Evolutionary conservation across 2,888 invertebrate species (phyloP).

Genomic region (Ametastegia equiseti): DNA sequence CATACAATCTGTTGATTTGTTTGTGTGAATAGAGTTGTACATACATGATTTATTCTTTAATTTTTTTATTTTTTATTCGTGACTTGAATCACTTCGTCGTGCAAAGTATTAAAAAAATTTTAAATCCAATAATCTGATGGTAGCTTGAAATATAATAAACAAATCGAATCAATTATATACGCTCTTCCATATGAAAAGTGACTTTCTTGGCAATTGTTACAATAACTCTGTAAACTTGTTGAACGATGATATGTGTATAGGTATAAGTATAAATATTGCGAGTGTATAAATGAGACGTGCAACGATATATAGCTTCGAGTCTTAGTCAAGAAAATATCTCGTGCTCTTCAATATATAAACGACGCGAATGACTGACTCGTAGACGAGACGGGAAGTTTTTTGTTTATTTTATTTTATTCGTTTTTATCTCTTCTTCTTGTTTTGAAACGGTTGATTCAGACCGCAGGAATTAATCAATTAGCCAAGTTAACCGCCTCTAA

Average conservation of each 20-base stretch:
- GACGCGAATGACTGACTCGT: conserved; percentile 7
- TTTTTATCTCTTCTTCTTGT: neutral
- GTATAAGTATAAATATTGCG: neutral
- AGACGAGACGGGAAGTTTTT: neutral
- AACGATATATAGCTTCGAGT: neutral
- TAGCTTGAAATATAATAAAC: no score
- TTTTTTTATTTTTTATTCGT: no score
- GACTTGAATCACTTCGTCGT: no score
- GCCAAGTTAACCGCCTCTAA: conserved; percentile 1
- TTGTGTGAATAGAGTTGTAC: no score
- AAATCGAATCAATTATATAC: no score
- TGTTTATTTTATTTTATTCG: neutral
- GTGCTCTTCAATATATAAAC: neutral
- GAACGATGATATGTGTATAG: neutral
- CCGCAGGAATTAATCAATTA: conserved; percentile 33
- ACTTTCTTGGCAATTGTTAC: no score
- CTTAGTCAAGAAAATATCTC: neutral
- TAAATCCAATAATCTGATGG: no score
- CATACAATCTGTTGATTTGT: no score
- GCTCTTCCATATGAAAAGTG: no score
- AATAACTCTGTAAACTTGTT: no score
- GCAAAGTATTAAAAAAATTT: no score
- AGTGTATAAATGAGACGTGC: neutral
- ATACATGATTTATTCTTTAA: no score
- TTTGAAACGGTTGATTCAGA: conserved; percentile 32